A percentile compares a stretch with the other conserved stretches of the same genome.
Conservation (phyloP, 2,797 vertebrate species). For the Cryptoblepharus egeriae region DNA sequence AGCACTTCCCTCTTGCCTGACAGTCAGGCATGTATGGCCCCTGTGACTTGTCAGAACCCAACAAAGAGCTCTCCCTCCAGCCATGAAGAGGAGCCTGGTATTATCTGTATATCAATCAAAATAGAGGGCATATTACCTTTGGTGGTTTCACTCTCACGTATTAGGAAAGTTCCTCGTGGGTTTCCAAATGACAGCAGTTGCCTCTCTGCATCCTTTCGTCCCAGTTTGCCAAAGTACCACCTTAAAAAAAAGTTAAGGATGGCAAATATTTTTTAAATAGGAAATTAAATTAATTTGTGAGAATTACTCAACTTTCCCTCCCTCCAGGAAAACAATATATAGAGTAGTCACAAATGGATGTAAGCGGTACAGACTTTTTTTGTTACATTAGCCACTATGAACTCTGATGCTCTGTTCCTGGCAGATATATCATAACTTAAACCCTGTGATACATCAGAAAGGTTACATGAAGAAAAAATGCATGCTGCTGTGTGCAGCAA, state of each 20-base stretch:
- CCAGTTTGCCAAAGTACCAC: slow-evolving; percentile 98
- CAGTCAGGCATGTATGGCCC: no score
- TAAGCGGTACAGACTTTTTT: not conserved
- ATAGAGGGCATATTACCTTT: slow-evolving; percentile 84
- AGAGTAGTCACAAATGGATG: not conserved
- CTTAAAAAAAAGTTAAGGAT: slow-evolving; percentile 69
- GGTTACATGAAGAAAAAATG: not conserved
- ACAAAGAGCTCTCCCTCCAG: no score
- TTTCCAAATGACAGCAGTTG: slow-evolving; percentile 93
- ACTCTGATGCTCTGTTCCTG: not conserved
- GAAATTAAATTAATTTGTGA: not conserved
- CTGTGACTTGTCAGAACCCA: no score
- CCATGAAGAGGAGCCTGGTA: no score
- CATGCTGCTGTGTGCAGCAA: not conserved
- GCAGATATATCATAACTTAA: not conserved
- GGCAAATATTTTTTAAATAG: not conserved
- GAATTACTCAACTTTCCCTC: not conserved
- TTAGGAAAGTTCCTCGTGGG: slow-evolving; percentile 92
- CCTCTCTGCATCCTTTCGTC: slow-evolving; percentile 95
- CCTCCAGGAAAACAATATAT: not conserved
- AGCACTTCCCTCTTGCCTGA: no score
- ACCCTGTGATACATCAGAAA: not conserved
- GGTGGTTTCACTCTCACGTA: slow-evolving; percentile 97
- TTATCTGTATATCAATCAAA: accelerated
- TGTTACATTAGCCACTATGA: not conserved